Conservation (phyloP, 1,140 invertebrate genomes). For the Rhynchophorus ferrugineus region DNA sequence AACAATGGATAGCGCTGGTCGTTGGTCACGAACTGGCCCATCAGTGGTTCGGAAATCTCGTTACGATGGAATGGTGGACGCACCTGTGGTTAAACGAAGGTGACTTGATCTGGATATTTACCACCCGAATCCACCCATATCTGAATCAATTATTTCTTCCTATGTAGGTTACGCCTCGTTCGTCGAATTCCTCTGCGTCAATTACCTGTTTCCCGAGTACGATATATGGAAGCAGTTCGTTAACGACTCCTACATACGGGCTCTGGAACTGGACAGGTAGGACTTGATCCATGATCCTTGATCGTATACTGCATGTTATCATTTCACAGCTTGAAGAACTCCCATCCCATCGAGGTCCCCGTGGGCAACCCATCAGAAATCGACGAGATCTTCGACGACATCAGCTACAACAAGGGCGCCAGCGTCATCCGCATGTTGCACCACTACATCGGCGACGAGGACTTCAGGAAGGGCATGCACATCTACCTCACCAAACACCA, state of each 20-base stretch:
- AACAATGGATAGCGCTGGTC: constrained; percentile 81
- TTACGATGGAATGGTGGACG: constrained; percentile 88
- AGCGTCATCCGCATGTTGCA: constrained; percentile 96
- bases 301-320: constrained; percentile 50
- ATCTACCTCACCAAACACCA: constrained; percentile 82
- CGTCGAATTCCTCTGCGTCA: constrained; percentile 81
- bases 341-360: constrained; percentile 85
- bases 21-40: constrained; percentile 85
- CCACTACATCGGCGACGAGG: constrained; percentile 87
- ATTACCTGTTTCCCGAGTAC: constrained; percentile 83
- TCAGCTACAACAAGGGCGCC: constrained; percentile 90
- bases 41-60: constrained; percentile 84
- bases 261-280: constrained; percentile 59
- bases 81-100: constrained; percentile 86
- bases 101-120: too few species aligned
- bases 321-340: constrained; percentile 66
- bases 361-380: constrained; percentile 86
- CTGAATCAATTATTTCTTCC: not conserved
- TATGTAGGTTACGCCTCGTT: constrained; percentile 71
- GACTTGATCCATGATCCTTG: not conserved
- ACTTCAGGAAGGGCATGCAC: constrained; percentile 88
- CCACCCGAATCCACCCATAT: not conserved
- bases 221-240: constrained; percentile 92
- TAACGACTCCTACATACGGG: constrained; percentile 71
- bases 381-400: constrained; percentile 92